These are phyloP conservation scores for Gnathonemus longibarbis DNA, from an alignment of 2,113 vertebrate genomes.

Conservation along the genomic window DNA sequence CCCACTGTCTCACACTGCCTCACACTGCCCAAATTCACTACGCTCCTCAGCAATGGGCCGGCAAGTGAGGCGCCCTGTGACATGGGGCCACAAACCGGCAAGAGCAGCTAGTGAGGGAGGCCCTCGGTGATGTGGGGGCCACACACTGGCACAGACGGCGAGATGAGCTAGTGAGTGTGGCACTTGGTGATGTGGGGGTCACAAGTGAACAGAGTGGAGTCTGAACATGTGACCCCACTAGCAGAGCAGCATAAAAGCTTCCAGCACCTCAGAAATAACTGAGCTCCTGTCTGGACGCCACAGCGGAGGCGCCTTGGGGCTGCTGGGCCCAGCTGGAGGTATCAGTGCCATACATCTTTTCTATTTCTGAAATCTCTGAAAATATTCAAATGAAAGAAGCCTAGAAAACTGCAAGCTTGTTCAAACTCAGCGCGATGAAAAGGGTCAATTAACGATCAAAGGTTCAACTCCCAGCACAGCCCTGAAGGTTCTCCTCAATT, in stretches of 20 bases:
- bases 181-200: neutral
- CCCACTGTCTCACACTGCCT: neutral
- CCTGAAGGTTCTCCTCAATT: neutral
- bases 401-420: neutral
- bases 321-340: neutral
- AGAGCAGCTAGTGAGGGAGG: neutral
- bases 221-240: neutral
- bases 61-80: neutral
- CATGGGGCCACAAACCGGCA: neutral
- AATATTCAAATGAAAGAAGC: neutral
- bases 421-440: neutral
- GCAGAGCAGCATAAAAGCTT: neutral
- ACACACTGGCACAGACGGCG: too few species aligned
- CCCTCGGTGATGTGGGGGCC: neutral
- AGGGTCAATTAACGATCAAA: neutral
- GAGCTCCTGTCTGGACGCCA: neutral
- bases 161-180: neutral
- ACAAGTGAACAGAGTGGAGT: neutral
- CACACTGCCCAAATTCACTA: neutral
- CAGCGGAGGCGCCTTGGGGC: neutral
- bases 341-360: neutral
- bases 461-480: neutral
- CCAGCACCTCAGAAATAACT: neutral
- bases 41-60: neutral
- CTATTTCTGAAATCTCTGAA: neutral